phyloP scores from a whole-genome alignment of 2,113 vertebrate genomes.

The Python bivittatus region DNA sequence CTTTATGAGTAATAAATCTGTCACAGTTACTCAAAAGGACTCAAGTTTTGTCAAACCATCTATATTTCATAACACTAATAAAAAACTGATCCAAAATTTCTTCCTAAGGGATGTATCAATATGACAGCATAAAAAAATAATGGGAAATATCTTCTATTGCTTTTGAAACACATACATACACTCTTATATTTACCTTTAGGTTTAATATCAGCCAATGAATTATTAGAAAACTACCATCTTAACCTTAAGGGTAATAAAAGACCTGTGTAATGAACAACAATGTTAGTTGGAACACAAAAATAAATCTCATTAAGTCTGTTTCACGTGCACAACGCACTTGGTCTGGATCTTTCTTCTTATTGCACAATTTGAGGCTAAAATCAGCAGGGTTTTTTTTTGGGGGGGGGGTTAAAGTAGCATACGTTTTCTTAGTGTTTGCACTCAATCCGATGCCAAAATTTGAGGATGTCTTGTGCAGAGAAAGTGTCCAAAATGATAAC shows the following conservation, averaged over 20 bases:
- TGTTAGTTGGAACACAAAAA: background rate
- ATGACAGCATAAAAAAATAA: background rate
- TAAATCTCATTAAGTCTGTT: background rate
- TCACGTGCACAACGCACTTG: background rate
- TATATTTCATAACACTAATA: background rate
- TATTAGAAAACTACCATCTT: background rate
- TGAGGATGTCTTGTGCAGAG: background rate
- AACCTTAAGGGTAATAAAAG: background rate
- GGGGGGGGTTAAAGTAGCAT: background rate
- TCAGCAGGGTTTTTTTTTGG: background rate
- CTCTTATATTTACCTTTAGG: background rate
- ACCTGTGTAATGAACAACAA: background rate
- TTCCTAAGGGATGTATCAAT: background rate
- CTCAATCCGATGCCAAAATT: background rate
- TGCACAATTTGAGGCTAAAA: background rate
- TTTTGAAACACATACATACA: background rate
- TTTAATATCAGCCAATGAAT: background rate
- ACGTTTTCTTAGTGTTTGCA: background rate
- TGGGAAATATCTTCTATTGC: background rate
- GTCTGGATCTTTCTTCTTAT: background rate
- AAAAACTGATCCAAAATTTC: background rate
- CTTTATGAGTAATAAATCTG: background rate
- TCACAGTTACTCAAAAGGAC: constrained; percentile 11
- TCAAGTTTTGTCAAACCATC: constrained; percentile 13
- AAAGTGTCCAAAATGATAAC: too few species aligned